A percentile compares a stretch with the other conserved stretches of the same genome.
These are phyloP conservation scores for Ifrita kowaldi DNA, from an alignment of 2,113 vertebrate species.

Conservation along the genomic window DNA sequence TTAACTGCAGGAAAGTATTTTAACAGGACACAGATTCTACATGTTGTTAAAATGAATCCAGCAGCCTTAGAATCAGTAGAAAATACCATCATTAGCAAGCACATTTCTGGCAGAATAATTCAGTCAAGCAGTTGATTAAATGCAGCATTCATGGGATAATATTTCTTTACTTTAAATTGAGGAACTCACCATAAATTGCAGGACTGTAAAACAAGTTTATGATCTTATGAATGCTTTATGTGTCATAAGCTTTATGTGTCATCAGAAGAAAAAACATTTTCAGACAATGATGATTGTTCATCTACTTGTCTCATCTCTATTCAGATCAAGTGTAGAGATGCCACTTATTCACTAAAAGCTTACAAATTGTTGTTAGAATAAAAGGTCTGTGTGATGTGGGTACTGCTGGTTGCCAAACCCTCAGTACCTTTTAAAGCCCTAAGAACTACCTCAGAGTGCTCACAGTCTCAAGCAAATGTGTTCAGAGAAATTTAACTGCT, in stretches of 20 bases:
- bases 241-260: neutral
- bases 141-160: neutral
- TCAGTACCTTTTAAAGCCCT: neutral
- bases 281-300: neutral
- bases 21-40: neutral
- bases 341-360: neutral
- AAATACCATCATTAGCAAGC: neutral
- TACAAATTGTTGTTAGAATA: neutral
- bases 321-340: neutral
- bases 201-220: neutral
- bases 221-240: neutral
- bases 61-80: neutral
- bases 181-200: neutral
- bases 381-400: neutral
- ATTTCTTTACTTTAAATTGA: neutral
- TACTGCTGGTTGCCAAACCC: neutral
- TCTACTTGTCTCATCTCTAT: neutral
- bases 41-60: neutral
- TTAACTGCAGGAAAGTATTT: conserved; percentile 19
- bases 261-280: neutral
- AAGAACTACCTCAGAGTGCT: neutral
- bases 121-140: neutral
- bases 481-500: neutral
- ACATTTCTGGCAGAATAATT: conserved; percentile 11
- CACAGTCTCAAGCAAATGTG: neutral